Evolutionary conservation across 2,888 invertebrate genomes (phyloP).

Genomic region (Trachelus iudaicus): DNA sequence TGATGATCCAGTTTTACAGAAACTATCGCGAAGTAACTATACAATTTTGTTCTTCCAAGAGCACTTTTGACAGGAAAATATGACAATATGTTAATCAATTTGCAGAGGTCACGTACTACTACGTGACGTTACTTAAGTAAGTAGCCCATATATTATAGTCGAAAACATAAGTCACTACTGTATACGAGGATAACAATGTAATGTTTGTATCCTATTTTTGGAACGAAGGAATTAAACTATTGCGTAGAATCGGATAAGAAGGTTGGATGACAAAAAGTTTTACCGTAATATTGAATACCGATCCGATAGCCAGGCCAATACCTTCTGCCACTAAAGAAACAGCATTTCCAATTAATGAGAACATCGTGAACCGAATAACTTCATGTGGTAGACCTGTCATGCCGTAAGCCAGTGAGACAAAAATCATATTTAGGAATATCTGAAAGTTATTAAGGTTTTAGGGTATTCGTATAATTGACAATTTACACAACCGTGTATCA

Average conservation of each 20-base stretch:
- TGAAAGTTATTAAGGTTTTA: conserved; percentile 47
- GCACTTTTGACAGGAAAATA: not conserved
- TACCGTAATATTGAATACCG: conserved; percentile 75
- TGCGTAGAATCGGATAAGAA: not conserved
- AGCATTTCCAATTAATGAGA: conserved; percentile 75
- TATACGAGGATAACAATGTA: not conserved
- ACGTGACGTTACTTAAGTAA: not conserved
- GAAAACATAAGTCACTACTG: not conserved
- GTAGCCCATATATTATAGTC: not conserved
- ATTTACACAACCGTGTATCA: not conserved
- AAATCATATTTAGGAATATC: conserved; percentile 71
- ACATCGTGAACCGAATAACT: conserved; percentile 74
- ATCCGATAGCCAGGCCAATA: conserved; percentile 81
- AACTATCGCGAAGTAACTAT: not conserved
- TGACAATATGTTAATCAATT: too few relatives aligned
- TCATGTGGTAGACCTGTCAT: conserved; percentile 79
- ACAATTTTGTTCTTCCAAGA: not conserved
- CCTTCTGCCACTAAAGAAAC: conserved; percentile 83
- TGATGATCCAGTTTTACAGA: not conserved
- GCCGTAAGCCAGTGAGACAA: conserved; percentile 72
- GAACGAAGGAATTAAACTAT: not conserved
- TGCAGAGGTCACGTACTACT: too few relatives aligned
- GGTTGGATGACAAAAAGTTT: conserved; percentile 46
- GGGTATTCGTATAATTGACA: not conserved
- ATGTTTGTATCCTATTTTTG: not conserved